A percentile compares a stretch with the other conserved stretches of the same genome.
Conservation (phyloP, 2,797 vertebrate genomes). For the Bucorvus abyssinicus region DNA sequence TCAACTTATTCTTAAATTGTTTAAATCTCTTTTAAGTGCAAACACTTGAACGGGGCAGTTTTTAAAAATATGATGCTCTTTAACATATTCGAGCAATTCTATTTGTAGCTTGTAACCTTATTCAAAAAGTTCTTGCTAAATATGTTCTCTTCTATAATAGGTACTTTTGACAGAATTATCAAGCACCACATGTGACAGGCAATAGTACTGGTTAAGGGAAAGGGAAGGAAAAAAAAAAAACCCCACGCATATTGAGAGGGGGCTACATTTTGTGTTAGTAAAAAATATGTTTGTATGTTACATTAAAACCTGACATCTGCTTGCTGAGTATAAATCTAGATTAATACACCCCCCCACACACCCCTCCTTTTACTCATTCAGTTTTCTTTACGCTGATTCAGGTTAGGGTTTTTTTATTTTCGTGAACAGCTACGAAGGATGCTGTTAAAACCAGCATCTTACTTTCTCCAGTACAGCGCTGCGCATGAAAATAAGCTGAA, state of each 20-base stretch:
- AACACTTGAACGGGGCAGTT: constrained; percentile 75
- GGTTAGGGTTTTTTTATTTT: constrained; percentile 72
- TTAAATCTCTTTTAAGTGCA: constrained; percentile 79
- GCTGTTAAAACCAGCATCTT: constrained; percentile 64
- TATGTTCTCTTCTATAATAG: constrained; percentile 73
- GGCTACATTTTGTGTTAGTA: constrained; percentile 60
- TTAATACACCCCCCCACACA: background rate
- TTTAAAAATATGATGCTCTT: constrained; percentile 72
- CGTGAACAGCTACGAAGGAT: constrained; percentile 63
- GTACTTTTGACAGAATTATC: constrained; percentile 72
- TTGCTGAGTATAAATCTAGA: constrained; percentile 71
- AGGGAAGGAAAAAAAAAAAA: background rate
- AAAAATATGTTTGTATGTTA: constrained; percentile 70
- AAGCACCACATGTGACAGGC: constrained; percentile 70
- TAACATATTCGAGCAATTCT: constrained; percentile 70
- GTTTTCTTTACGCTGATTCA: constrained; percentile 71
- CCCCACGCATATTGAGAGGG: constrained; percentile 62
- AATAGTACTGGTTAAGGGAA: constrained; percentile 62
- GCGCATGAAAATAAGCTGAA: constrained; percentile 77
- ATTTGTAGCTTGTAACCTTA: constrained; percentile 72
- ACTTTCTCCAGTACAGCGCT: constrained; percentile 59
- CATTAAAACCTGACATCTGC: constrained; percentile 72
- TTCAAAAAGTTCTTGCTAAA: constrained; percentile 73
- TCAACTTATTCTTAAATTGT: constrained; percentile 82
- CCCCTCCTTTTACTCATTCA: constrained; percentile 51